These are phyloP conservation scores for Ditylenchus weischeri DNA, from an alignment of 2,888 invertebrate genomes.

Conservation along the genomic window DNA sequence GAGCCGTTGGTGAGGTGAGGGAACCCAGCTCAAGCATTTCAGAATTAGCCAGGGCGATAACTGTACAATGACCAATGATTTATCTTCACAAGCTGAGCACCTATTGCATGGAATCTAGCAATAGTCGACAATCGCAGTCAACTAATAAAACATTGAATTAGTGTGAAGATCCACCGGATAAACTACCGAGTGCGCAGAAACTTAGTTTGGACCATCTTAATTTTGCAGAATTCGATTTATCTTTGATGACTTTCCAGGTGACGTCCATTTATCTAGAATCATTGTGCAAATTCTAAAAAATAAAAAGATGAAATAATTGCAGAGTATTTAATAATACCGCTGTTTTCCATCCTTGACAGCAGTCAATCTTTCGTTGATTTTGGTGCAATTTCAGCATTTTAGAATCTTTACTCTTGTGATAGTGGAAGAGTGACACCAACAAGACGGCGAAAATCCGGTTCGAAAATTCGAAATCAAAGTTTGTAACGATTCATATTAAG, in stretches of 20 bases:
- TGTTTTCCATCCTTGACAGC: too few species aligned
- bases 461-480: too few species aligned
- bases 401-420: too few species aligned
- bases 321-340: too few species aligned
- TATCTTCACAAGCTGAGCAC: not conserved
- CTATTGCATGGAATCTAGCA: not conserved
- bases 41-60: not conserved
- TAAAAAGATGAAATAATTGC: too few species aligned
- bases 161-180: not conserved
- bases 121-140: not conserved
- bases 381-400: too few species aligned
- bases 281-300: not conserved
- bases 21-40: too few species aligned
- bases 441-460: too few species aligned
- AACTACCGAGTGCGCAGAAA: not conserved
- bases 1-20: too few species aligned
- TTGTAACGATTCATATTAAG: too few species aligned
- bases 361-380: too few species aligned
- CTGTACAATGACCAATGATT: not conserved
- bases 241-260: not conserved
- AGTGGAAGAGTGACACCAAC: too few species aligned
- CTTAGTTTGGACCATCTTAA: not conserved
- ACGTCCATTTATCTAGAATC: not conserved
- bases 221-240: not conserved
- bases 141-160: not conserved